Conservation (phyloP, 2,888 invertebrate genomes). For the Allacma fusca region DNA sequence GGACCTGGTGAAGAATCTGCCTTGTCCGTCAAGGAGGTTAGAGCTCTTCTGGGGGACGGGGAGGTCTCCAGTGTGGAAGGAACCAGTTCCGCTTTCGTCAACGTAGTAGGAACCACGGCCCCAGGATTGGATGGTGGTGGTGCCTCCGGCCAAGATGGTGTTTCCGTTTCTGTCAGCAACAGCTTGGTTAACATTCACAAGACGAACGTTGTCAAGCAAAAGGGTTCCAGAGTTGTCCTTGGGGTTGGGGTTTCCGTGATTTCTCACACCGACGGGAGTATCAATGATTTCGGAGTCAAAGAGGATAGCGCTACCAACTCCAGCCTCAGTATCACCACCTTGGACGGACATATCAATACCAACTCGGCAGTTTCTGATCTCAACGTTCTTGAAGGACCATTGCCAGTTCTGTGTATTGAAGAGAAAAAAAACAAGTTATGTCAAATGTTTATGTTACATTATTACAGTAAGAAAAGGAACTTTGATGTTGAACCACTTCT, state of each 20-base stretch:
- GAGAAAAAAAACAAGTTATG: conserved; percentile 19
- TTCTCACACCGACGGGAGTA: conserved; percentile 48
- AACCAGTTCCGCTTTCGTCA: conserved; percentile 48
- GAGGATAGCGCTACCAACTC: conserved; percentile 52
- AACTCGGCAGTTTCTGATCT: conserved; percentile 47
- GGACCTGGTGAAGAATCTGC: conserved; percentile 52
- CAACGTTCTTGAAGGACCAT: conserved; percentile 57
- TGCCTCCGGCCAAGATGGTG: conserved; percentile 44
- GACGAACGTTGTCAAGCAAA: conserved; percentile 54
- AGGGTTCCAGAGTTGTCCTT: conserved; percentile 53
- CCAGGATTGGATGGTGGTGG: conserved; percentile 48
- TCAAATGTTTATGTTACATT: neutral
- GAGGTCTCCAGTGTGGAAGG: conserved; percentile 40
- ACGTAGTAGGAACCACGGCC: conserved; percentile 56
- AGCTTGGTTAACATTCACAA: conserved; percentile 46
- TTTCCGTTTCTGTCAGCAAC: conserved; percentile 33
- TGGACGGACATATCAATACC: conserved; percentile 54
- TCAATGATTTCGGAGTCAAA: conserved; percentile 52
- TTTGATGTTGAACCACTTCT: too few species aligned
- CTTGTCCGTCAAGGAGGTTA: conserved; percentile 50
- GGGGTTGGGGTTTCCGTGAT: conserved; percentile 41
- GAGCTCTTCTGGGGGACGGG: conserved; percentile 47
- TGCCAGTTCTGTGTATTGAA: conserved; percentile 54
- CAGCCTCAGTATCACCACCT: neutral
- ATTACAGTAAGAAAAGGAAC: too few species aligned